phyloP scores from a whole-genome alignment of 2,888 invertebrate genomes.

The Horisme vitalbata region DNA sequence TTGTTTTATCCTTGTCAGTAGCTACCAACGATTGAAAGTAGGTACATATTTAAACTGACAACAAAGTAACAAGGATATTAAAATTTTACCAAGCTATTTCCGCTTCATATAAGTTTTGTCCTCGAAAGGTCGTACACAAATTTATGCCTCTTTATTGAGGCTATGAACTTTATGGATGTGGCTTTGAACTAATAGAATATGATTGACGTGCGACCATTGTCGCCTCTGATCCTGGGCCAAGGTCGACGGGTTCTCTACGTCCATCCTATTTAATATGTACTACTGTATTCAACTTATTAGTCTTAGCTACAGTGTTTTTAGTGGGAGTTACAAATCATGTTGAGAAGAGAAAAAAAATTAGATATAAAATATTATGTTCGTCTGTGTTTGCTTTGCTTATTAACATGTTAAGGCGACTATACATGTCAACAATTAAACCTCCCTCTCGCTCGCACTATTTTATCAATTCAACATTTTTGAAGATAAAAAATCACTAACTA shows the following conservation, averaged over 20 bases:
- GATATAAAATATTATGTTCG: no score
- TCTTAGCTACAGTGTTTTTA: background rate
- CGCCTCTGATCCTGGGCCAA: slow-evolving; percentile 51
- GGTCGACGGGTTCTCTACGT: slow-evolving; percentile 53
- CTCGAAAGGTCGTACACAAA: slow-evolving; percentile 44
- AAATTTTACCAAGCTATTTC: background rate
- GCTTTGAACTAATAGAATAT: slow-evolving; percentile 75
- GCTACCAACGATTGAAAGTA: no score
- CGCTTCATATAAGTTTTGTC: slow-evolving; percentile 19
- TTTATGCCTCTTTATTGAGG: slow-evolving; percentile 56
- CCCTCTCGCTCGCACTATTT: no score
- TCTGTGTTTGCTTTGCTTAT: no score
- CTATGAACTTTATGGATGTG: slow-evolving; percentile 75
- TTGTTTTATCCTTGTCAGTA: no score
- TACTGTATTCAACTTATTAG: slow-evolving; percentile 21
- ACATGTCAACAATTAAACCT: no score
- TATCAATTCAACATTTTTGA: no score
- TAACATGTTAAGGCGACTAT: no score
- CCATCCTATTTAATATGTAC: slow-evolving; percentile 31
- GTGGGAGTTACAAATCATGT: background rate
- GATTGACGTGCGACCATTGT: slow-evolving; percentile 72
- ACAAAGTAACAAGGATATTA: no score
- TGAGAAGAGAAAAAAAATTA: no score
- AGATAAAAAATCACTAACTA: no score
- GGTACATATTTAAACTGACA: no score